These are phyloP conservation scores for Stigmatopora nigra DNA, from an alignment of 2,113 vertebrate species.

Conservation along the genomic window DNA sequence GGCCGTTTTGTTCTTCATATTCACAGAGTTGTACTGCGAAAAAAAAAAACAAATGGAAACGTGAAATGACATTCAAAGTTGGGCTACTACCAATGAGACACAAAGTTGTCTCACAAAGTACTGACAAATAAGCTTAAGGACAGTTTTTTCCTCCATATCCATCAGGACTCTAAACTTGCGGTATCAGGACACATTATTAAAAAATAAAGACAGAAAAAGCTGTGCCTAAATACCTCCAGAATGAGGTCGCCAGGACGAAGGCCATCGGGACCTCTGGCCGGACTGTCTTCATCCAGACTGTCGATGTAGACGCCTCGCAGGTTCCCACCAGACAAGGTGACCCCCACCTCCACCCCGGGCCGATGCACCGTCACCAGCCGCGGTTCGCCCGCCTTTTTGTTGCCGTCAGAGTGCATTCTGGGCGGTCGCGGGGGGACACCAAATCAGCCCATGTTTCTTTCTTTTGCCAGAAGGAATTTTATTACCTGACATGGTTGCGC, in stretches of 20 bases:
- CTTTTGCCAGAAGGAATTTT: background rate
- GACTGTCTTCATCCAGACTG: constrained; percentile 88
- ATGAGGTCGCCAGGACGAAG: constrained; percentile 85
- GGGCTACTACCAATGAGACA: too few relatives aligned
- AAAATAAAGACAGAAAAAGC: too few relatives aligned
- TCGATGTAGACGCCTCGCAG: constrained; percentile 88
- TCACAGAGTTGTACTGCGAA: constrained; percentile 81
- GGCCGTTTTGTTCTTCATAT: constrained; percentile 84
- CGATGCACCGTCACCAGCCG: constrained; percentile 79
- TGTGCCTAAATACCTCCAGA: constrained; percentile 74
- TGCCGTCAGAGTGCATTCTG: constrained; percentile 72
- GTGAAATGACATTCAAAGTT: too few relatives aligned
- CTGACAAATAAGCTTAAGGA: too few relatives aligned
- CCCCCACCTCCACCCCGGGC: constrained; percentile 84
- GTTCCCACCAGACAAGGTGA: constrained; percentile 91
- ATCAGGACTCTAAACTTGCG: too few relatives aligned
- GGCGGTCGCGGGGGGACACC: background rate
- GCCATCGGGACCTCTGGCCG: constrained; percentile 79
- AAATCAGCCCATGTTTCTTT: background rate
- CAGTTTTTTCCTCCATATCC: too few relatives aligned
- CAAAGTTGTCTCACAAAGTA: too few relatives aligned
- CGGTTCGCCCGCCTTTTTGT: constrained; percentile 74
- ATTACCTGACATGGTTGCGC: constrained; percentile 76
- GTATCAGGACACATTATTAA: too few relatives aligned
- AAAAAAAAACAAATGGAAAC: too few relatives aligned